Percentiles rank a stretch among this genome's conserved stretches.
Evolutionary conservation across 2,797 vertebrate genomes (phyloP).

Genomic region (Arvicola amphibius): DNA sequence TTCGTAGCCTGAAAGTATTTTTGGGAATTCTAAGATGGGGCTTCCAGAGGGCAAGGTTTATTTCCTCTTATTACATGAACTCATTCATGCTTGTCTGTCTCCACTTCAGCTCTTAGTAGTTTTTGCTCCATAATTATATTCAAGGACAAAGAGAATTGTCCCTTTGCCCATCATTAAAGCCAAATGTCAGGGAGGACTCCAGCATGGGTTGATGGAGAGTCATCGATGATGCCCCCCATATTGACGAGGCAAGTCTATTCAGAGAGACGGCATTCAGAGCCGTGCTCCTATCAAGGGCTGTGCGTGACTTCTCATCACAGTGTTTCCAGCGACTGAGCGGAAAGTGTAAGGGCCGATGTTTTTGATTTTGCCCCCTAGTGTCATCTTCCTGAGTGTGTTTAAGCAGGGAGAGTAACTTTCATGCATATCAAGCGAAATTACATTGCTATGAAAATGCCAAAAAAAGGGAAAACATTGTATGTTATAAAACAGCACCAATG

Average conservation of each 20-base stretch:
- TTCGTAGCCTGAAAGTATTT: not conserved
- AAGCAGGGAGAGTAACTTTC: not conserved
- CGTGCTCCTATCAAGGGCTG: not conserved
- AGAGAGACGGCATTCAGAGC: conserved; percentile 34
- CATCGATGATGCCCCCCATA: not conserved
- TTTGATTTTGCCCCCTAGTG: not conserved
- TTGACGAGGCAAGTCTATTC: conserved; percentile 4
- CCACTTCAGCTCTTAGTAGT: not conserved
- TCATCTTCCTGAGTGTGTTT: not conserved
- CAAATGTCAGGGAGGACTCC: conserved; percentile 25
- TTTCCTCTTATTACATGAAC: not conserved
- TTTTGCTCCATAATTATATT: conserved; percentile 47
- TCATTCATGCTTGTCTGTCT: not conserved
- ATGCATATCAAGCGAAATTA: not conserved
- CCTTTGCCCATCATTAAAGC: conserved; percentile 38
- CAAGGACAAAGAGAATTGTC: conserved; percentile 48
- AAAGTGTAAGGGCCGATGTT: not conserved
- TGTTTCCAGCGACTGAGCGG: not conserved
- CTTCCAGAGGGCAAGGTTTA: not conserved
- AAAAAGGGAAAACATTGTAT: not conserved
- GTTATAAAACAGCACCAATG: not conserved
- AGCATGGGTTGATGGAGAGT: not conserved
- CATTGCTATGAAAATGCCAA: not conserved
- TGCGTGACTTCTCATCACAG: not conserved
- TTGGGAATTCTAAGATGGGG: conserved; percentile 10